Evolutionary conservation across 53 echinoderm and acorn worm genomes (phyloP).

Genomic region (Echinarachnius parma): DNA sequence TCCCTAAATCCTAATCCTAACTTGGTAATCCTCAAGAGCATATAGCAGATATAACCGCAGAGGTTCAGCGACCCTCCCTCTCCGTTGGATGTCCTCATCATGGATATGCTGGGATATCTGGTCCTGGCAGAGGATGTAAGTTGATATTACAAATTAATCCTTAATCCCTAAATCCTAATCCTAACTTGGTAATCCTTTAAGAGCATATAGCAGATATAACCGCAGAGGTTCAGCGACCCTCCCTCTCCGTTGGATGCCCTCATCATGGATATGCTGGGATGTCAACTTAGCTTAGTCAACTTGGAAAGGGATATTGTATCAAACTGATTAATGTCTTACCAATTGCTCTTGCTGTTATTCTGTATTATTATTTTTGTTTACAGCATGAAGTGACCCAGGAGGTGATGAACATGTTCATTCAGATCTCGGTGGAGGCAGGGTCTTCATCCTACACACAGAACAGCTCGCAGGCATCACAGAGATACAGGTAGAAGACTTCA

Average conservation of each 20-base stretch:
- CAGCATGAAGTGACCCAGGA: slow-evolving; percentile 61
- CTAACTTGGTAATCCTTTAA: too few relatives aligned
- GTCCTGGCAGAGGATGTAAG: slow-evolving; percentile 80
- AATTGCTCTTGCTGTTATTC: background rate
- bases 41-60: slow-evolving; percentile 86
- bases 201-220: slow-evolving; percentile 83
- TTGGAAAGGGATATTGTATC: too few relatives aligned
- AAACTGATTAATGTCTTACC: too few relatives aligned
- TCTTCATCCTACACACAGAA: slow-evolving; percentile 88
- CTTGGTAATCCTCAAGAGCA: slow-evolving; percentile 72
- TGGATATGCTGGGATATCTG: slow-evolving; percentile 97
- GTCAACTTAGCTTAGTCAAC: too few relatives aligned
- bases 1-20: too few relatives aligned
- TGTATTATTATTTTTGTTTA: background rate
- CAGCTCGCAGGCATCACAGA: slow-evolving; percentile 72
- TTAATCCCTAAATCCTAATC: too few relatives aligned
- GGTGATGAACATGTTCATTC: slow-evolving; percentile 97
- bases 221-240: too few relatives aligned
- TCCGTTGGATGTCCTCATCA: slow-evolving; percentile 75
- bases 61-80: slow-evolving; percentile 84
- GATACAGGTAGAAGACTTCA: slow-evolving; percentile 81
- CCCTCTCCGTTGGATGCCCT: too few relatives aligned
- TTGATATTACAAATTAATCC: too few relatives aligned
- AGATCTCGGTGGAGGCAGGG: slow-evolving; percentile 94
- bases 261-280: too few relatives aligned